Evolutionary conservation across 1,140 invertebrate genomes (phyloP).

Genomic region (Andricus grossulariae): DNA sequence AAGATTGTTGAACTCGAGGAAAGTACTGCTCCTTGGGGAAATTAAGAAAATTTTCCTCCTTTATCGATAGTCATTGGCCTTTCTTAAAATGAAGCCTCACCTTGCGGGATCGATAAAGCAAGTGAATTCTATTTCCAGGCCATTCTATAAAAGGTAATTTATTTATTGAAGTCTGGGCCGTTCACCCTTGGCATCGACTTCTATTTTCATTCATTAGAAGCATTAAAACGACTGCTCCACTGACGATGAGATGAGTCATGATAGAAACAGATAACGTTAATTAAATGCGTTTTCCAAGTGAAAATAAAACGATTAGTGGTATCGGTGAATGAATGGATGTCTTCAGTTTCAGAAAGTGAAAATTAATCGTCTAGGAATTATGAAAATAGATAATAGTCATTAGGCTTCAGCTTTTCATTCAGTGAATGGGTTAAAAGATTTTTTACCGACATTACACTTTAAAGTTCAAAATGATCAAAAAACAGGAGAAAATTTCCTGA

Average conservation of each 20-base stretch:
- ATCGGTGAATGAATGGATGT: no score
- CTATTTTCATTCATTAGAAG: conserved; percentile 1
- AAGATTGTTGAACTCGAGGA: no score
- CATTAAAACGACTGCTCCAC: background rate
- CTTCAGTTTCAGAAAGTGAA: no score
- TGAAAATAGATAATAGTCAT: no score
- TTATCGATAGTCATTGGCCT: background rate
- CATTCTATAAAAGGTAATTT: background rate
- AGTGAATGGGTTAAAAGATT: no score
- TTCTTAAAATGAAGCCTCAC: background rate
- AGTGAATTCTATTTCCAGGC: background rate
- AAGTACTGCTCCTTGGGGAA: no score
- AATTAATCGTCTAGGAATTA: no score
- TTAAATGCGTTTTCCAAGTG: background rate
- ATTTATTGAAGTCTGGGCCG: conserved; percentile 5
- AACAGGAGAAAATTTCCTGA: no score
- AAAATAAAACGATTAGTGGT: no score
- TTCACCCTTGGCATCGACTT: conserved; percentile 26
- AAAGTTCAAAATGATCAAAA: no score
- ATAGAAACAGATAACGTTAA: background rate
- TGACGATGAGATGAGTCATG: background rate
- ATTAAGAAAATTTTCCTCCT: background rate
- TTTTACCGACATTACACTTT: no score
- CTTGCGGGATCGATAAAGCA: background rate
- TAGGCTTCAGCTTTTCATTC: no score